Conservation (phyloP, 1,140 invertebrate genomes). For the Papilio helenus region DNA sequence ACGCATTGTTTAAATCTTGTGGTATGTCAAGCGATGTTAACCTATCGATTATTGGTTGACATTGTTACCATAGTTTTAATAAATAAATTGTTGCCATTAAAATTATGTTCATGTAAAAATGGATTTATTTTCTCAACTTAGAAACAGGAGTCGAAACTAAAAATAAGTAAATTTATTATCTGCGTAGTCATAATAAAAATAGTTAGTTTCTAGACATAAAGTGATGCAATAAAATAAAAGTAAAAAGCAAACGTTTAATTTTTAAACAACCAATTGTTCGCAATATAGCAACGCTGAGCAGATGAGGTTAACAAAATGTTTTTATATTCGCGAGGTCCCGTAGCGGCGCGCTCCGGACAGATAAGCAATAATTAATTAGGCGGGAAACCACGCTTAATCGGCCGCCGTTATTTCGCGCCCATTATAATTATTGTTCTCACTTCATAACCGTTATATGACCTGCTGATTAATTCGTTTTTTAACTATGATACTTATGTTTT, state of each 20-base stretch:
- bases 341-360: slow-evolving; percentile 49
- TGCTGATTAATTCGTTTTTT: slow-evolving; percentile 28
- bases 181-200: too few relatives aligned
- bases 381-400: slow-evolving; percentile 56
- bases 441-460: slow-evolving; percentile 53
- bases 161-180: too few relatives aligned
- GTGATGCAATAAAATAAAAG: not conserved
- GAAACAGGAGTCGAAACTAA: not conserved
- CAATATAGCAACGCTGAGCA: not conserved
- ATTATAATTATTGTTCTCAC: slow-evolving; percentile 57
- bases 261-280: not conserved
- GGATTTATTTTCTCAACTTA: not conserved
- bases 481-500: not conserved
- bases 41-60: not conserved
- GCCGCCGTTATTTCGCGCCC: slow-evolving; percentile 56
- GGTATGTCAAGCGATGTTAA: not conserved
- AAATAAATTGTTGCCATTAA: not conserved
- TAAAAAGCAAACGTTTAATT: not conserved
- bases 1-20: not conserved
- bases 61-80: not conserved
- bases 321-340: slow-evolving; percentile 20
- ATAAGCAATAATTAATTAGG: slow-evolving; percentile 68
- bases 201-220: too few relatives aligned
- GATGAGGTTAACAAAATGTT: slow-evolving; percentile 30
- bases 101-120: not conserved